A percentile compares a stretch with the other conserved stretches of the same genome.
phyloP scores from a whole-genome alignment of 2,797 vertebrate species.

The Myotis myotis region DNA sequence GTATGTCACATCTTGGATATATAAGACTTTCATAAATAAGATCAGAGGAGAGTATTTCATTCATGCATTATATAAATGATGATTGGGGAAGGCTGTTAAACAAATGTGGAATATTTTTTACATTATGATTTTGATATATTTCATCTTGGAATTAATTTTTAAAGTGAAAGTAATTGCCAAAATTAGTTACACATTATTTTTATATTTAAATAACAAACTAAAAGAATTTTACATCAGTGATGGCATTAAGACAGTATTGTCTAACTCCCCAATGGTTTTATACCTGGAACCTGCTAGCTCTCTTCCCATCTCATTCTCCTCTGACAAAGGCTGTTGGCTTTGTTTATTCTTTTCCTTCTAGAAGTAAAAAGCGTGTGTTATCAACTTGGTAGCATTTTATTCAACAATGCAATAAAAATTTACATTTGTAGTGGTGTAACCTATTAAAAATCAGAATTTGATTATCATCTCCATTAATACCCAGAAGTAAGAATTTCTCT shows the following conservation, averaged over 20 bases:
- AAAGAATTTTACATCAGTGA: not conserved
- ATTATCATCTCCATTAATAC: not conserved
- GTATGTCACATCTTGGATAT: not conserved
- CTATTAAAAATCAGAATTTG: conserved; percentile 19
- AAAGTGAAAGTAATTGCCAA: not conserved
- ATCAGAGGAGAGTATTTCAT: not conserved
- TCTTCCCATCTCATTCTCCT: not conserved
- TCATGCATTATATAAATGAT: not conserved
- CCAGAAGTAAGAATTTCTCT: conserved; percentile 2
- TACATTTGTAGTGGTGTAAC: not conserved
- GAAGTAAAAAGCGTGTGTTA: not conserved
- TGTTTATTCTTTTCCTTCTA: not conserved
- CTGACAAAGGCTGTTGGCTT: not conserved
- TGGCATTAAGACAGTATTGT: not conserved
- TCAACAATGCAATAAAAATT: not conserved
- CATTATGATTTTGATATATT: not conserved
- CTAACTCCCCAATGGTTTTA: not conserved
- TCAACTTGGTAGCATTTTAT: not conserved
- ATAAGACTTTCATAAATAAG: not conserved
- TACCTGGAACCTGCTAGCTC: not conserved
- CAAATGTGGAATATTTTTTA: not conserved
- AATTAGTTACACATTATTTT: conserved; percentile 13
- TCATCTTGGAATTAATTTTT: conserved; percentile 42
- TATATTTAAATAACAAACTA: not conserved
- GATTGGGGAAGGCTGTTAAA: not conserved